These are phyloP conservation scores for Proisotoma minuta DNA, from an alignment of 2,888 invertebrate genomes.

Conservation along the genomic window DNA sequence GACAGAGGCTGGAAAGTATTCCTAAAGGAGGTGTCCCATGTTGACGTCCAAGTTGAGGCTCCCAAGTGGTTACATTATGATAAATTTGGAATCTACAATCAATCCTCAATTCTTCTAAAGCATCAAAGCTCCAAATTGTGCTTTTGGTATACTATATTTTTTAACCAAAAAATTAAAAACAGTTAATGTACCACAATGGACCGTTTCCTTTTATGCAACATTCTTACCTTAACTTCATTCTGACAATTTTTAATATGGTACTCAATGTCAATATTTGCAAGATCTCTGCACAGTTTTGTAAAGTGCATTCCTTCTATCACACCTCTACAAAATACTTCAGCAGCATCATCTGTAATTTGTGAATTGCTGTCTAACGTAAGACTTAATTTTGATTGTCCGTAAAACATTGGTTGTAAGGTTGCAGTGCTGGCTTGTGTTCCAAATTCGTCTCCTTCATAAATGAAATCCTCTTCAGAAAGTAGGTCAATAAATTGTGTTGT, in stretches of 20 bases:
- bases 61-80: conserved; percentile 48
- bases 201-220: not conserved
- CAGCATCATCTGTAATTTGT: conserved; percentile 44
- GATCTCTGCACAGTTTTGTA: conserved; percentile 43
- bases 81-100: conserved; percentile 48
- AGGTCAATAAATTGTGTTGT: conserved; percentile 42
- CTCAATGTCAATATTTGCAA: conserved; percentile 44
- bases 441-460: conserved; percentile 39
- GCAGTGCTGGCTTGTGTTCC: conserved; percentile 22
- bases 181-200: not conserved
- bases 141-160: conserved; percentile 42
- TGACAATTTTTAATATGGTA: conserved; percentile 40
- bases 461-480: conserved; percentile 44
- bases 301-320: conserved; percentile 45
- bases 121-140: conserved; percentile 43
- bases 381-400: conserved; percentile 17
- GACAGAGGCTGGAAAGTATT: conserved; percentile 44
- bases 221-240: conserved; percentile 43
- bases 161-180: conserved; percentile 3
- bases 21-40: conserved; percentile 44
- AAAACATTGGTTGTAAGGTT: conserved; percentile 39
- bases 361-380: conserved; percentile 23
- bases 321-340: conserved; percentile 44
- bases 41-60: conserved; percentile 46
- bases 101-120: conserved; percentile 46